Evolutionary conservation across 2,888 invertebrate species (phyloP).

Genomic region (Caenorhabditis sp.): DNA sequence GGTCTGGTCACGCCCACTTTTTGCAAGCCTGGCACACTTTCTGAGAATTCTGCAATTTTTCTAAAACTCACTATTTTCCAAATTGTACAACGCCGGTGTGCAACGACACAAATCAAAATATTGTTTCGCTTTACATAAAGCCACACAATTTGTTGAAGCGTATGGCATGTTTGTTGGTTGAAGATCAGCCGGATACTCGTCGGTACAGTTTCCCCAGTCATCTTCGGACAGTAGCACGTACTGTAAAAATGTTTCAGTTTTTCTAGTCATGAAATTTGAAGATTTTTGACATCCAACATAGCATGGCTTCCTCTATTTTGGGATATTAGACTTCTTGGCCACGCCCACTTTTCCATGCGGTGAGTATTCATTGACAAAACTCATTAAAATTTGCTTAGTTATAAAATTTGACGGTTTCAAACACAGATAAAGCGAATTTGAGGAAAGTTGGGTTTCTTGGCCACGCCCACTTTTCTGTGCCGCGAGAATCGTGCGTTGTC

Average conservation of each 20-base stretch:
- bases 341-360: too few relatives aligned
- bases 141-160: constrained; percentile 41
- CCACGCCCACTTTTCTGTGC: too few relatives aligned
- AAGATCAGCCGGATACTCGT: constrained; percentile 38
- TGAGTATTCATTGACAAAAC: too few relatives aligned
- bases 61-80: constrained; percentile 39
- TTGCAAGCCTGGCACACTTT: not conserved
- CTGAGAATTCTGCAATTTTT: not conserved
- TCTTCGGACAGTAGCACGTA: constrained; percentile 38
- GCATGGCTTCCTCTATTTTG: too few relatives aligned
- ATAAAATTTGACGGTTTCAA: too few relatives aligned
- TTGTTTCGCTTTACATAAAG: constrained; percentile 41
- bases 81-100: constrained; percentile 49
- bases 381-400: too few relatives aligned
- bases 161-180: constrained; percentile 33
- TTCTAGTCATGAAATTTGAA: not conserved
- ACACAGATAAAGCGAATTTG: not conserved
- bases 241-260: constrained; percentile 29
- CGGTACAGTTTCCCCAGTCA: constrained; percentile 53
- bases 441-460: not conserved
- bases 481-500: too few relatives aligned
- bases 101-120: too few relatives aligned
- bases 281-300: too few relatives aligned
- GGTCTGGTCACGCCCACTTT: not conserved
- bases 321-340: too few relatives aligned